A percentile compares a stretch with the other conserved stretches of the same genome.
These are phyloP conservation scores for Myiotriccus ornatus DNA, from an alignment of 2,797 vertebrate genomes.

Conservation along the genomic window DNA sequence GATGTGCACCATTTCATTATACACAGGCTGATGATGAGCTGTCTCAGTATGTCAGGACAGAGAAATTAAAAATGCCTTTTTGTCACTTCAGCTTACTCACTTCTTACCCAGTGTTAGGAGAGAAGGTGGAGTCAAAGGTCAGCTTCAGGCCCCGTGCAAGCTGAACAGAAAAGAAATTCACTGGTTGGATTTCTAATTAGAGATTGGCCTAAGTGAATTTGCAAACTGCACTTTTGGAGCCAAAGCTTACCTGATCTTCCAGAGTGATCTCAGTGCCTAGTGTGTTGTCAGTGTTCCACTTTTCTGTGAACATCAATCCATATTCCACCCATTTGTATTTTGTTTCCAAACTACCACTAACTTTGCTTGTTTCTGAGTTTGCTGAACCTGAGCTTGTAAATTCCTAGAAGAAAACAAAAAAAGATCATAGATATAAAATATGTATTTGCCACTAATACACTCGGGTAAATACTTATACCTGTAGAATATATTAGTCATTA, in stretches of 20 bases:
- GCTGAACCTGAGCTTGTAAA: slow-evolving; percentile 95
- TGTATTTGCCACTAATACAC: neutral
- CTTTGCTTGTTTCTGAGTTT: slow-evolving; percentile 95
- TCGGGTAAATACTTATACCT: neutral
- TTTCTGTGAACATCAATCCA: slow-evolving; percentile 92
- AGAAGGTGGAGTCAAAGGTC: slow-evolving; percentile 96
- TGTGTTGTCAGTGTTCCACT: slow-evolving; percentile 98
- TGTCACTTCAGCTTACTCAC: neutral
- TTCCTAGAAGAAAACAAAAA: slow-evolving; percentile 78
- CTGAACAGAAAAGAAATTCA: slow-evolving; percentile 75
- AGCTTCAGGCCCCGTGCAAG: slow-evolving; percentile 91
- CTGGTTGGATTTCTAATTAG: slow-evolving; percentile 27
- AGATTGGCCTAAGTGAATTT: neutral
- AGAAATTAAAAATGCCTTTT: neutral
- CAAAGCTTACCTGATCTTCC: slow-evolving; percentile 85
- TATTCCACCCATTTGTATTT: slow-evolving; percentile 95
- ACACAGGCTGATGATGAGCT: neutral
- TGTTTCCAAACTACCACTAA: slow-evolving; percentile 92
- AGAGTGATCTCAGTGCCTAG: slow-evolving; percentile 93
- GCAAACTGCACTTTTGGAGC: neutral
- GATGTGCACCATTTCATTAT: neutral
- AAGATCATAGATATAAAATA: neutral
- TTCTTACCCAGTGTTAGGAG: slow-evolving; percentile 95
- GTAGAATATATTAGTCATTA: neutral
- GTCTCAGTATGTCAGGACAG: neutral